phyloP scores from a whole-genome alignment of 2,888 invertebrate genomes.

The Zaprionus lineosus region DNA sequence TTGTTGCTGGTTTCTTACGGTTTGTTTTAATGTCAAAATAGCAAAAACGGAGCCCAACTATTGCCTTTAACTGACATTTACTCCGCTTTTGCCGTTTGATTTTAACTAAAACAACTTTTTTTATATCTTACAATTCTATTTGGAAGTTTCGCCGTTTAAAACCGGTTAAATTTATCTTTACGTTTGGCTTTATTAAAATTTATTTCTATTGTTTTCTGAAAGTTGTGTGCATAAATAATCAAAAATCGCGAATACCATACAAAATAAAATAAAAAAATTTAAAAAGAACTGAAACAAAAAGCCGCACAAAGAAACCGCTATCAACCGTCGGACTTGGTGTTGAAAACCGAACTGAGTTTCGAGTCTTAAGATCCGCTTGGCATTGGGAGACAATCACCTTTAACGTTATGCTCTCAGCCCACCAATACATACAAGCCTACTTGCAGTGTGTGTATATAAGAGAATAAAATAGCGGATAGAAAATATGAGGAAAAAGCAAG shows the following conservation, averaged over 20 bases:
- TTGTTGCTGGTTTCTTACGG: conserved; percentile 40
- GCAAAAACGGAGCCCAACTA: conserved; percentile 45
- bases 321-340: conserved; percentile 52
- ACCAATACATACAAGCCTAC: conserved; percentile 13
- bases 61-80: conserved; percentile 60
- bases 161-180: conserved; percentile 58
- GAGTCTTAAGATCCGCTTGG: conserved; percentile 43
- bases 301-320: conserved; percentile 4
- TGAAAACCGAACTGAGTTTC: conserved; percentile 49
- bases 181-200: conserved; percentile 45
- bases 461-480: neutral
- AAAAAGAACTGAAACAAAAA: conserved; percentile 4
- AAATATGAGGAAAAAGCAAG: conserved; percentile 19
- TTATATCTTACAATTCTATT: conserved; percentile 57
- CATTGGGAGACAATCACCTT: conserved; percentile 39
- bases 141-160: conserved; percentile 34
- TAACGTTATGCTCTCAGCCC: conserved; percentile 21
- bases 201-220: conserved; percentile 41
- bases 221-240: conserved; percentile 54
- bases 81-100: conserved; percentile 41
- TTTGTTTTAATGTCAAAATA: conserved; percentile 57
- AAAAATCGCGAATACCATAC: conserved; percentile 42
- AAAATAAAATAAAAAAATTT: conserved; percentile 8
- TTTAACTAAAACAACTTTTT: conserved; percentile 30
- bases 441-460: conserved; percentile 4